Evolutionary conservation across 2,113 vertebrate species (phyloP).

Genomic region (Halcyon senegalensis): DNA sequence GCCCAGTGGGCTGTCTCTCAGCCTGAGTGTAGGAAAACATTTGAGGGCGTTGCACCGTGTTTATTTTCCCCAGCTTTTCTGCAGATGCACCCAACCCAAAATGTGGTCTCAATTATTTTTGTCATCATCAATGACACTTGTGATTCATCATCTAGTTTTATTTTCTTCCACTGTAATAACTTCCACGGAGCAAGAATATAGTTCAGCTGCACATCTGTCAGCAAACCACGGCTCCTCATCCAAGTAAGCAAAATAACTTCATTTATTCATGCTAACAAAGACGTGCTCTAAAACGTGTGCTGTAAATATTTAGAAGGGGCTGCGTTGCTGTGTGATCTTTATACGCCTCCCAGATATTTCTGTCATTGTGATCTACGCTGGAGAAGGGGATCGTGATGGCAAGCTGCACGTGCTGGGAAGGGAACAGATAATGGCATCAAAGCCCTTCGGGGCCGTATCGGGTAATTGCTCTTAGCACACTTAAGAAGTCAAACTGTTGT

Average conservation of each 20-base stretch:
- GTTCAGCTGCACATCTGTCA: slow-evolving; percentile 39
- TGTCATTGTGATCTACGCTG: not conserved
- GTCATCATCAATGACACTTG: not conserved
- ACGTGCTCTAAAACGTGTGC: not conserved
- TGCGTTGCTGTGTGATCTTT: not conserved
- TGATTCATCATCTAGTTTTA: slow-evolving; percentile 2
- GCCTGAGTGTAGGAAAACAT: not conserved
- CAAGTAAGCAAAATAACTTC: not conserved
- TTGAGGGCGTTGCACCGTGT: not conserved
- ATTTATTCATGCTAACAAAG: not conserved
- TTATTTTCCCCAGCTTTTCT: not conserved
- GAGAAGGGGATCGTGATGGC: not conserved
- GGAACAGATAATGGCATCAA: not conserved
- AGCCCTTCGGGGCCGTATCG: not conserved
- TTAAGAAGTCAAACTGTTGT: not conserved
- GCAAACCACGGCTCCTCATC: not conserved
- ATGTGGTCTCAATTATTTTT: not conserved
- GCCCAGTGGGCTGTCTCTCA: not conserved
- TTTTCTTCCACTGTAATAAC: not conserved
- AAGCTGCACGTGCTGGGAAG: not conserved
- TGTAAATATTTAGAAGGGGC: not conserved
- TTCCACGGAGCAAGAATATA: not conserved
- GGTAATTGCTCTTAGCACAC: not conserved
- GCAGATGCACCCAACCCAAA: slow-evolving; percentile 16
- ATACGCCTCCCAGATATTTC: not conserved